Evolutionary conservation across 2,113 vertebrate species (phyloP).

Genomic region (Gasterosteus nipponicus): DNA sequence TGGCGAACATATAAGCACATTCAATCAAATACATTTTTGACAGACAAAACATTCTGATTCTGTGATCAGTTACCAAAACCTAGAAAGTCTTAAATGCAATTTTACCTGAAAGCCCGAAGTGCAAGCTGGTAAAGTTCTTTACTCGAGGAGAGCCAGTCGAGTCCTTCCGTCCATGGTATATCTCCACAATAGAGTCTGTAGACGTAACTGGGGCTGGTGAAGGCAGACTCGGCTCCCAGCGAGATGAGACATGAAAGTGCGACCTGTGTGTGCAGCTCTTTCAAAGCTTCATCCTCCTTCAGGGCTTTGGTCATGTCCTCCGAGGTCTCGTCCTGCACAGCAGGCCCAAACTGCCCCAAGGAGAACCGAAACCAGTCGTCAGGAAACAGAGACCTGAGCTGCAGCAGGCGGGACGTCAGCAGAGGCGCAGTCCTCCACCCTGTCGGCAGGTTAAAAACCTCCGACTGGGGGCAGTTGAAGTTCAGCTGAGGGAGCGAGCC

Average conservation of each 20-base stretch:
- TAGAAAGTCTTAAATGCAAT: not conserved
- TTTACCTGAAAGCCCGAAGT: constrained; percentile 95
- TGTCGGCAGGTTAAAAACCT: constrained; percentile 86
- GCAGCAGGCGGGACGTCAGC: constrained; percentile 81
- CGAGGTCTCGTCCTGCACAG: constrained; percentile 82
- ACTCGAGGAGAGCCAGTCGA: constrained; percentile 91
- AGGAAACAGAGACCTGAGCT: constrained; percentile 89
- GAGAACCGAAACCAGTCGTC: constrained; percentile 94
- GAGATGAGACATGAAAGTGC: constrained; percentile 89
- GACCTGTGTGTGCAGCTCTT: constrained; percentile 87
- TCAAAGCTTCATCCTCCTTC: constrained; percentile 86
- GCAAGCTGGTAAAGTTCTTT: constrained; percentile 92
- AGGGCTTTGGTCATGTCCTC: constrained; percentile 86
- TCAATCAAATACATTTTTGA: not conserved
- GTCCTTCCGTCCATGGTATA: constrained; percentile 89
- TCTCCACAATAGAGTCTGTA: constrained; percentile 91
- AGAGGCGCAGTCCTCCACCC: constrained; percentile 88
- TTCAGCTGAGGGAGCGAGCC: constrained; percentile 72
- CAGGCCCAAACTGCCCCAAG: constrained; percentile 85
- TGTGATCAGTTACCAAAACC: not conserved
- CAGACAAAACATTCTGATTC: not conserved
- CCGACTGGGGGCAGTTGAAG: constrained; percentile 89
- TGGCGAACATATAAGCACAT: constrained; percentile 12
- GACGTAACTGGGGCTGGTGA: constrained; percentile 88
- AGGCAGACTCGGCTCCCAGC: constrained; percentile 86